phyloP scores from a whole-genome alignment of 2,888 invertebrate genomes.

The Nipponacmea schrenckii region DNA sequence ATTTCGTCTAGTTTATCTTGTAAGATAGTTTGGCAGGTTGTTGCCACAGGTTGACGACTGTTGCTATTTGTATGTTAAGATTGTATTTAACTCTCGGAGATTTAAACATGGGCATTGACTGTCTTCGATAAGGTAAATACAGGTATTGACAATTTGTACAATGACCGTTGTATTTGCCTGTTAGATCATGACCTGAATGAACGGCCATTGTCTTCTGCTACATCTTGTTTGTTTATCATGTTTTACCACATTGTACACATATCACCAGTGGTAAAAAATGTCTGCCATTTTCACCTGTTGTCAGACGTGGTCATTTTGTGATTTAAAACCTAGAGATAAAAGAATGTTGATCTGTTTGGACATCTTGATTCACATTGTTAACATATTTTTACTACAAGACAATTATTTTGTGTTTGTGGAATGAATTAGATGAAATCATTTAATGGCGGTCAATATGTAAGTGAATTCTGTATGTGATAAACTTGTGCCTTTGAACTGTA shows the following conservation, averaged over 20 bases:
- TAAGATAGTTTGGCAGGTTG: too few relatives aligned
- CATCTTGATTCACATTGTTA: too few relatives aligned
- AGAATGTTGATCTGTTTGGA: too few relatives aligned
- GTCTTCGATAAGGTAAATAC: background rate
- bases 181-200: conserved; percentile 2
- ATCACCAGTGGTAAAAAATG: background rate
- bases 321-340: too few relatives aligned
- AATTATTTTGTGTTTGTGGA: too few relatives aligned
- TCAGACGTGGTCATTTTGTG: background rate
- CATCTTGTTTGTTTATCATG: background rate
- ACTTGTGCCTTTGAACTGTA: too few relatives aligned
- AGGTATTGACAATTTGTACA: conserved; percentile 5
- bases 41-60: background rate
- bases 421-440: too few relatives aligned
- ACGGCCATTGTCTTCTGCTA: background rate
- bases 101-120: conserved; percentile 3
- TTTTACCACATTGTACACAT: conserved; percentile 1
- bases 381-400: too few relatives aligned
- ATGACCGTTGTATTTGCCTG: background rate
- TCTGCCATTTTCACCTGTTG: background rate
- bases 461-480: too few relatives aligned
- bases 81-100: background rate
- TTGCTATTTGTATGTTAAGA: conserved; percentile 1
- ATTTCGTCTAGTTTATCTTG: too few relatives aligned
- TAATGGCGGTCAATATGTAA: too few relatives aligned